Conservation (phyloP, 2,797 vertebrate genomes). For the Pteropus rufus region DNA sequence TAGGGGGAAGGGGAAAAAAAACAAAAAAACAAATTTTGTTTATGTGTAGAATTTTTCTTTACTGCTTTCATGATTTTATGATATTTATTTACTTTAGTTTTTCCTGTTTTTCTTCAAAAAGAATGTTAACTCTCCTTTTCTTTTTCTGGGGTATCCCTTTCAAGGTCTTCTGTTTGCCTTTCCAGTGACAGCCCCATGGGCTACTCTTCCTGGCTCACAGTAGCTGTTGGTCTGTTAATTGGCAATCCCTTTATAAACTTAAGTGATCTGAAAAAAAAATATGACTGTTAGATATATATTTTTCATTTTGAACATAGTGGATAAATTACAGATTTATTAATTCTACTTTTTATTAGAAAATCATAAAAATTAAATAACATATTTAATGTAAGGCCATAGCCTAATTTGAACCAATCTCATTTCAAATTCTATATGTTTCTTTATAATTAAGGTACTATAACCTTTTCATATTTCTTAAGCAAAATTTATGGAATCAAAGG, state of each 20-base stretch:
- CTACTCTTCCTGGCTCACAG: neutral
- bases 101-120: neutral
- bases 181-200: rapidly evolving
- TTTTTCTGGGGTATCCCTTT: neutral
- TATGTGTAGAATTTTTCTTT: neutral
- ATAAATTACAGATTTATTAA: neutral
- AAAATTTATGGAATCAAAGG: neutral
- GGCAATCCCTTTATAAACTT: neutral
- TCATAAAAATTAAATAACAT: neutral
- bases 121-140: neutral
- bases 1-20: rapidly evolving
- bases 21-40: neutral
- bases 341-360: neutral
- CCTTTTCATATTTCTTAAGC: neutral
- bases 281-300: neutral
- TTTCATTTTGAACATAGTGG: neutral
- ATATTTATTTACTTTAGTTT: neutral
- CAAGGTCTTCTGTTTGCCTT: neutral
- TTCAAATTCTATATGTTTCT: neutral
- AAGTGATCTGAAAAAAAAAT: neutral
- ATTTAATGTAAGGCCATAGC: neutral
- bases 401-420: neutral
- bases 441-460: neutral
- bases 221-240: neutral
- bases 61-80: neutral